Evolutionary conservation across 2,797 vertebrate species (phyloP).

Genomic region (Nannoperca obscura): DNA sequence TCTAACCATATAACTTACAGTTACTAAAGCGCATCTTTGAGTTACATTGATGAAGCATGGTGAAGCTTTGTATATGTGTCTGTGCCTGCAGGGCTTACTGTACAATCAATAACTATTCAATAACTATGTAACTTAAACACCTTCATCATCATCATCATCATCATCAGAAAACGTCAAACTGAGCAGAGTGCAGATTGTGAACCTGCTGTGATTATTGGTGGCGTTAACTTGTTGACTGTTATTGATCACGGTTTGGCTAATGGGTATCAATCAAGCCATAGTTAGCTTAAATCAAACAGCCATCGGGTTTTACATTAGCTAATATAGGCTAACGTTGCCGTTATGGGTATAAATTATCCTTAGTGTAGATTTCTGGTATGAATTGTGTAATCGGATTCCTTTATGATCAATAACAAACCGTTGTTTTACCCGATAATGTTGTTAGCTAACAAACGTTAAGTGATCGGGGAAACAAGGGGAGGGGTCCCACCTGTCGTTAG

Average conservation of each 20-base stretch:
- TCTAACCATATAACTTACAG: neutral
- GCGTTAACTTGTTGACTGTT: too few species aligned
- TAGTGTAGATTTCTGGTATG: neutral
- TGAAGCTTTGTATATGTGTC: neutral
- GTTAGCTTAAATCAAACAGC: neutral
- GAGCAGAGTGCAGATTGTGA: neutral
- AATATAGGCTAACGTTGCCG: neutral
- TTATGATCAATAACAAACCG: neutral
- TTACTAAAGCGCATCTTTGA: neutral
- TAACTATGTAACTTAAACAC: neutral
- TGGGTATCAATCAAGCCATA: neutral
- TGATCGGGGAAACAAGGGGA: neutral
- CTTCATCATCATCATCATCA: neutral
- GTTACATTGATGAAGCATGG: neutral
- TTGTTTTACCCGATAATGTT: neutral
- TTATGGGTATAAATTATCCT: neutral
- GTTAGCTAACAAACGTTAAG: neutral
- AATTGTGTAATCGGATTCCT: neutral
- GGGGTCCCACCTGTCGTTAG: conserved; percentile 46
- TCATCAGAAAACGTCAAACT: neutral
- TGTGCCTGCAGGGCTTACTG: neutral
- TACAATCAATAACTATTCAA: neutral
- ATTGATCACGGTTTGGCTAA: neutral
- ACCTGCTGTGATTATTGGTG: neutral
- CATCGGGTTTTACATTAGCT: neutral